Evolutionary conservation across 2,113 vertebrate genomes (phyloP), one percentile per base, ranked within the genome.

Genomic region (Cebus imitator): DNA sequence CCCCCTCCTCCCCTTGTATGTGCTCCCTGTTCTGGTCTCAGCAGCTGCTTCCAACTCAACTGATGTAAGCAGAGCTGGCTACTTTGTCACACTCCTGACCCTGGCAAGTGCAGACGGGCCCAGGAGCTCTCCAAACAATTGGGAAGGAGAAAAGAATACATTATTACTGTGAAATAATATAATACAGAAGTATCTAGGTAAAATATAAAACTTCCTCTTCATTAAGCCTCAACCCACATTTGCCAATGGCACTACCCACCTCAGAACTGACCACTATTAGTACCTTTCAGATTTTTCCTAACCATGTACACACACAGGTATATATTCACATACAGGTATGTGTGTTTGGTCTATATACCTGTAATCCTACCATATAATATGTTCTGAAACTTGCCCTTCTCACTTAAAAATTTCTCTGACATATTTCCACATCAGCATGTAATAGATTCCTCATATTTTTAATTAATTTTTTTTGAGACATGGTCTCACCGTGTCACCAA

Each of bases 11-110:
- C 52, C 14, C 25, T 52, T 16, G 79, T 68, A 73, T 23, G 43
- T 66, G 37, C 37, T 82, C 91, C 82, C 87, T 91, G 35, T 79
- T 91, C 91, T 90, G 12, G 2, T 87, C 95, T 81, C 57, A 81
- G 82, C 90, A 94, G 86, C 64, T 94, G 91, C 50, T 92, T 92
- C 88, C 84, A 96, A 92, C 45, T 82, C 90, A 90, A 82, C 14
- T 86, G 75, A 79, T 73, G 16, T 90, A 52, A 82, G 94, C n/a
- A 92, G 52, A 94, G 64, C 45, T 76, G 76, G 27, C 45, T 81
- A 88, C 27, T 86, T 43, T 96, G 89, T 86, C 86, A 95, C 23
- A 95, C n/a, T 72, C 40, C 76, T 80, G 55, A 93, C 40, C 52
- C 68, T 58, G 30, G 18, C 64, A 95, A 96, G 48, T 83, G 35